Conservation (phyloP, 2,797 vertebrate species). For the Apogon hyalosoma region DNA sequence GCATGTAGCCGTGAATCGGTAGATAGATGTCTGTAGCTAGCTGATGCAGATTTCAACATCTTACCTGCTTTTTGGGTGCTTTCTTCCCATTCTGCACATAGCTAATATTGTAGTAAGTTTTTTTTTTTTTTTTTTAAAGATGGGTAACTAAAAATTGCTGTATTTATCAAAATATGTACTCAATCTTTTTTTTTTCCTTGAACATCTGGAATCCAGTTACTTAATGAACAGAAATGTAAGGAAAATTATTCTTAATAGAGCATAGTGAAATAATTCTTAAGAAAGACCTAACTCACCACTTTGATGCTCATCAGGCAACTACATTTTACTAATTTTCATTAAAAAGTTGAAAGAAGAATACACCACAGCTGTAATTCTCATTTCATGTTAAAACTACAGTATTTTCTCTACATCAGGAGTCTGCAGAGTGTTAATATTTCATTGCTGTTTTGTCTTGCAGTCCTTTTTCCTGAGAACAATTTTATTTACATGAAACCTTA, state of each 20-base stretch:
- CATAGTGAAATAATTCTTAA: neutral
- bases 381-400: neutral
- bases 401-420: conserved; percentile 2
- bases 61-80: neutral
- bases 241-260: neutral
- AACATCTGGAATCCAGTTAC: neutral
- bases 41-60: conserved; percentile 5
- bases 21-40: conserved; percentile 33
- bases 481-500: neutral
- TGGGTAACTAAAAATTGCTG: neutral
- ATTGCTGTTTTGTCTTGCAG: conserved; percentile 1
- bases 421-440: neutral
- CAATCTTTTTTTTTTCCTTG: neutral
- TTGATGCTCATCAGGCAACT: conserved; percentile 8
- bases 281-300: conserved; percentile 16
- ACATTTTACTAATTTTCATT: conserved; percentile 5
- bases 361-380: neutral
- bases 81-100: neutral
- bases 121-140: neutral
- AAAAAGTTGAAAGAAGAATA: neutral
- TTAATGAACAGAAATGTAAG: neutral
- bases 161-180: neutral
- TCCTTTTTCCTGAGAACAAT: neutral
- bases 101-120: neutral
- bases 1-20: conserved; percentile 37